A percentile compares a stretch with the other conserved stretches of the same genome.
Evolutionary conservation across 2,113 vertebrate genomes (phyloP).

Genomic region (Enhydra lutris): DNA sequence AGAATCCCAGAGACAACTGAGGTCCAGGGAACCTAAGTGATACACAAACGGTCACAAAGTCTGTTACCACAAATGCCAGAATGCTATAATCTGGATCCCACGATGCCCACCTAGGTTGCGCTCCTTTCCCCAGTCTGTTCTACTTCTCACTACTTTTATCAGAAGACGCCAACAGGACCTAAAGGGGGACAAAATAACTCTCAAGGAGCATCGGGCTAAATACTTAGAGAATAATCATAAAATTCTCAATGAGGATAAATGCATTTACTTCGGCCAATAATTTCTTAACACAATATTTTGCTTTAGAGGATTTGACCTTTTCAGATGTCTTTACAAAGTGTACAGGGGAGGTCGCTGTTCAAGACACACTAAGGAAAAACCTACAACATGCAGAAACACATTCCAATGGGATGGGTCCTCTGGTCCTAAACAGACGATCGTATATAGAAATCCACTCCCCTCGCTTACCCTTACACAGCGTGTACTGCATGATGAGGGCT

Average conservation of each 20-base stretch:
- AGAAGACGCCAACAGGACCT: neutral
- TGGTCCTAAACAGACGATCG: neutral
- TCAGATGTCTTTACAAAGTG: neutral
- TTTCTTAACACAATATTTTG: neutral
- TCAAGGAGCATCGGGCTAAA: neutral
- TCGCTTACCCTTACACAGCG: neutral
- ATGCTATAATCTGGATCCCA: neutral
- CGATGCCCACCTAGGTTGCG: fast-evolving
- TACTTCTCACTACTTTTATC: neutral
- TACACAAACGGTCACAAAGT: neutral
- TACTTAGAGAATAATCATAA: neutral
- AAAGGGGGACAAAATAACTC: neutral
- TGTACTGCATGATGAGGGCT: neutral
- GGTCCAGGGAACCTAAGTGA: neutral
- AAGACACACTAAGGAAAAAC: neutral
- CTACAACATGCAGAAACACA: neutral
- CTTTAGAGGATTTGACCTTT: neutral
- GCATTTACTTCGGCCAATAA: neutral
- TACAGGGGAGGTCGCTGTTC: neutral
- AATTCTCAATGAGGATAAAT: neutral
- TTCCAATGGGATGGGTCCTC: neutral
- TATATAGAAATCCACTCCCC: neutral
- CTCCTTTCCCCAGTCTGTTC: neutral
- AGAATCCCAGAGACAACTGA: neutral
- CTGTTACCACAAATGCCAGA: neutral